A percentile compares a stretch with the other conserved stretches of the same genome.
These are phyloP conservation scores for Platorchestia sp. DNA, from an alignment of 1,140 invertebrate genomes.

Conservation along the genomic window DNA sequence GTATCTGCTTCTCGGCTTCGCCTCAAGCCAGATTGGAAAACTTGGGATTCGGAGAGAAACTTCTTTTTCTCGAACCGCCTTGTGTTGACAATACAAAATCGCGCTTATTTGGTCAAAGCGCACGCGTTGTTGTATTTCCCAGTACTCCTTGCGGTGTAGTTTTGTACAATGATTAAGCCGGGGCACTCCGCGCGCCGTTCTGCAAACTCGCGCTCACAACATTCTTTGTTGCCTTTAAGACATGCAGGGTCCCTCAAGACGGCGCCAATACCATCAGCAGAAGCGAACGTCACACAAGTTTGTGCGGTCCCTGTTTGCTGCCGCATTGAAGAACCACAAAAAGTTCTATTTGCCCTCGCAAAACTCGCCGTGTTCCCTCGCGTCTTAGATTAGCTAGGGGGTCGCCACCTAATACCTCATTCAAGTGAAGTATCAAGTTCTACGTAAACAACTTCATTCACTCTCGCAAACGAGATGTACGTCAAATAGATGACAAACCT, in stretches of 20 bases:
- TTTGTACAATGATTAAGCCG: conserved; percentile 1
- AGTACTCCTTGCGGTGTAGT: background rate
- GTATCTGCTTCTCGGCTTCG: conserved; percentile 35
- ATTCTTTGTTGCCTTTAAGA: conserved; percentile 2
- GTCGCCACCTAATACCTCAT: background rate
- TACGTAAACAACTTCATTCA: background rate
- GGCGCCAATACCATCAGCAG: conserved; percentile 14
- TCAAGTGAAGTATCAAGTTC: background rate
- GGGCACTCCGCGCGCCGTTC: background rate
- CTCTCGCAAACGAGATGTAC: background rate
- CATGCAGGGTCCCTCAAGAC: background rate
- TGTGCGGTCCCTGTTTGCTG: background rate
- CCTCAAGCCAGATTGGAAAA: conserved; percentile 45
- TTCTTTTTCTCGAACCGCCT: conserved; percentile 20
- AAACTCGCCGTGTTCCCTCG: background rate
- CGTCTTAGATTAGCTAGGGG: background rate
- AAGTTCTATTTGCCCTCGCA: background rate
- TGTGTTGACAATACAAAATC: conserved; percentile 46
- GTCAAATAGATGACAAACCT: background rate
- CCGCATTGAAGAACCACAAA: background rate
- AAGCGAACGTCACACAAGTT: background rate
- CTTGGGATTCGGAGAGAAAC: conserved; percentile 31
- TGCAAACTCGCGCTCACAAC: background rate
- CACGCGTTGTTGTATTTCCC: background rate
- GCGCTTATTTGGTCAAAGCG: background rate